A percentile compares a stretch with the other conserved stretches of the same genome.
Conservation (phyloP, 2,797 vertebrate species). For the Ambastaia sidthimunki region DNA sequence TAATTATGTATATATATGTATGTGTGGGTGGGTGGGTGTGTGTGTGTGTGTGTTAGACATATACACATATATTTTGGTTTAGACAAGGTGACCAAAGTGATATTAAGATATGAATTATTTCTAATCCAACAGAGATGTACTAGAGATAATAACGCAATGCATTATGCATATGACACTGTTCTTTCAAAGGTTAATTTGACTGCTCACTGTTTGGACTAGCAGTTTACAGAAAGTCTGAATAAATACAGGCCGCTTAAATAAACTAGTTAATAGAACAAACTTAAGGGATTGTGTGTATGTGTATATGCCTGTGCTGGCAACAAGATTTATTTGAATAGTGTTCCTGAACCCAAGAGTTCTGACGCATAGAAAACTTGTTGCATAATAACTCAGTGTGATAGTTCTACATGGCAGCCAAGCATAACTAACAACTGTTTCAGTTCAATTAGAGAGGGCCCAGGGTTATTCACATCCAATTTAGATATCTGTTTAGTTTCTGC, state of each 20-base stretch:
- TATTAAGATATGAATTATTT: neutral
- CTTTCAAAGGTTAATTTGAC: neutral
- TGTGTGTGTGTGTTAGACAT: too few species aligned
- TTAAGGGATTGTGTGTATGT: neutral
- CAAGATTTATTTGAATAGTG: neutral
- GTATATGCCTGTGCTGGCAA: neutral
- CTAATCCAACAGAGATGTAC: neutral
- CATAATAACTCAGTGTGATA: slow-evolving; percentile 39
- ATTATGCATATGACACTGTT: too few species aligned
- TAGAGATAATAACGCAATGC: neutral
- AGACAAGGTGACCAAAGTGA: neutral
- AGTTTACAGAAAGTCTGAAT: slow-evolving; percentile 9
- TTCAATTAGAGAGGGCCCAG: slow-evolving; percentile 13
- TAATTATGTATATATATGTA: too few species aligned
- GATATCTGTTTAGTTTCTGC: neutral
- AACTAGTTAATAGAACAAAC: neutral
- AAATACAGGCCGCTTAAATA: neutral
- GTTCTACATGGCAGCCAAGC: slow-evolving; percentile 8
- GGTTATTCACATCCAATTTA: slow-evolving; percentile 23
- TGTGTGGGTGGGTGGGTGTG: too few species aligned
- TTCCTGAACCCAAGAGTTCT: neutral
- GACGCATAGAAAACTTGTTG: neutral
- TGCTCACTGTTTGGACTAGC: neutral
- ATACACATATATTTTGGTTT: neutral
- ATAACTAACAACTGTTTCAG: slow-evolving; percentile 6